Base-by-base conservation (phyloP, 1,140 invertebrate genomes). In the Drosophila melanogaster region DNA sequence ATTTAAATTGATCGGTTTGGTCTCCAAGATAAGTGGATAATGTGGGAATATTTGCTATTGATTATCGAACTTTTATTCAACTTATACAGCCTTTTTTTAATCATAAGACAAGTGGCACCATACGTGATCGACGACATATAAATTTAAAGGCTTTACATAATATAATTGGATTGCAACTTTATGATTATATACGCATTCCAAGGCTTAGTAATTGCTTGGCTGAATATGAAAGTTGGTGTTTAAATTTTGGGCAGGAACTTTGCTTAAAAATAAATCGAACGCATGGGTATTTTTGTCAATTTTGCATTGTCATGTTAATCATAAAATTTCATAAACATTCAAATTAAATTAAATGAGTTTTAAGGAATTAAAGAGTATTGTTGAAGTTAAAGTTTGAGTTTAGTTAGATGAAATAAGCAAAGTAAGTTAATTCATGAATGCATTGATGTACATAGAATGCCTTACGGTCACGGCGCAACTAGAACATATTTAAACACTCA, bases 11-110 rank as follows among this genome's bases (percentile, higher is more conserved):
- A 66, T 66, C 44, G 24, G 17, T 14, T 58, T 19, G 30, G 6
- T 33, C 19, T 33, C 11, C 19, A 10, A 26, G 15, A 0, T 26
- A n/a, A 64, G 60, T 58, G 60, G 30, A 59, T 59, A 59, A 64
- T 59, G 38, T 15, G 53, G 55, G 8, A 24, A 15, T 12, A 10
- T 12, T 40, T 35, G 26, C 44, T 43, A 66, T 33, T 24, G n/a
- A 40, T 24, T 11, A 14, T 14, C 3, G 5, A 6, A 4, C 1
- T 1, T 40, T 19, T 15, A 12, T 65, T 33, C 7, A 30, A 37
- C 8, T 2, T 10, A 12, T 7, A 46, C 2, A 12, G 14, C 2
- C 14, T 26, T 15, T 37, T 3, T 22, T 19, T 22, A 22, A 14
- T 17, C 41, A 8, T 17, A 43, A 17, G 8, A 11, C 15, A 43